A percentile compares a stretch with the other conserved stretches of the same genome.
phyloP scores from a whole-genome alignment of 2,113 vertebrate genomes.

The Caranx melampygus region DNA sequence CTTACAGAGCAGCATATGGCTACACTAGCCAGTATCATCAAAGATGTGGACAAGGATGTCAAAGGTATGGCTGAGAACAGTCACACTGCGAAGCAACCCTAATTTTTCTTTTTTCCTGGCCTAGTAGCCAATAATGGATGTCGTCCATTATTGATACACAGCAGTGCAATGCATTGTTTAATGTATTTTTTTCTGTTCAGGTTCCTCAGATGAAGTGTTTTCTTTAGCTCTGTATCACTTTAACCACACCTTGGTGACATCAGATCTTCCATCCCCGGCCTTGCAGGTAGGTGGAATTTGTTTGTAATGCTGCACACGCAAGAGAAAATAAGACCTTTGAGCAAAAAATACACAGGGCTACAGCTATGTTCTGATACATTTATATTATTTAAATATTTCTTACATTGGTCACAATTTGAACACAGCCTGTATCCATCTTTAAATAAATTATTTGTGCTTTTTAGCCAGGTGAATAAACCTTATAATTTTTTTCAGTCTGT shows the following conservation, averaged over 20 bases:
- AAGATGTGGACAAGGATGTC: conserved; percentile 97
- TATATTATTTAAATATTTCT: too few species aligned
- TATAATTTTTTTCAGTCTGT: too few species aligned
- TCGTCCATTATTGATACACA: neutral
- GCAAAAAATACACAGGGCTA: neutral
- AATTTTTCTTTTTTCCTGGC: neutral
- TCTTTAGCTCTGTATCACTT: conserved; percentile 97
- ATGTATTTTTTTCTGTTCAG: conserved; percentile 70
- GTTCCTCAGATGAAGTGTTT: conserved; percentile 96
- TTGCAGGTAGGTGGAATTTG: conserved; percentile 86
- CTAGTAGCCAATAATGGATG: neutral
- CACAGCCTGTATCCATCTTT: too few species aligned
- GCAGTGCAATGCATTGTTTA: neutral
- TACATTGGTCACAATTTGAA: too few species aligned
- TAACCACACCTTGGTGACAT: conserved; percentile 97
- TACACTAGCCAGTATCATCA: conserved; percentile 96
- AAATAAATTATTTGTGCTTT: too few species aligned
- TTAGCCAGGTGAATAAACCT: too few species aligned
- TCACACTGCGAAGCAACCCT: neutral
- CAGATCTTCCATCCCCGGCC: conserved; percentile 95
- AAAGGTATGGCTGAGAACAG: conserved; percentile 85
- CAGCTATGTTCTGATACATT: too few species aligned
- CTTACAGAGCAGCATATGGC: conserved; percentile 98
- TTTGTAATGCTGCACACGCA: neutral
- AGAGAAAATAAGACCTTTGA: neutral